These are phyloP conservation scores for Hydriomena furcata DNA, from an alignment of 2,888 invertebrate species.

Conservation along the genomic window DNA sequence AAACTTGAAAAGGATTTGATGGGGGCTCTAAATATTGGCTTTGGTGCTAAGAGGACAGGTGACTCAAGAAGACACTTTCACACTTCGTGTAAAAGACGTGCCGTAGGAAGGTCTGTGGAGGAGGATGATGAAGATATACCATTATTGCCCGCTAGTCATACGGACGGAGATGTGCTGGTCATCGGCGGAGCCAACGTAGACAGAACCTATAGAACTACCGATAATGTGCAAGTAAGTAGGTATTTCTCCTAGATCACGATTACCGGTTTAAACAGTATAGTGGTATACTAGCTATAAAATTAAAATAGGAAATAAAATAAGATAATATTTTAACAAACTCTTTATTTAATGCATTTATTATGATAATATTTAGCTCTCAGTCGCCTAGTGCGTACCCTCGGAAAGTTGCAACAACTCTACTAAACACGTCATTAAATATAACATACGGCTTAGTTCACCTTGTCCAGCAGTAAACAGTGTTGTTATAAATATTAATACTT, in stretches of 20 bases:
- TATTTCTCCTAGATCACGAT: conserved; percentile 30
- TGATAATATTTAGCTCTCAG: conserved; percentile 82
- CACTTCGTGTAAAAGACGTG: conserved; percentile 48
- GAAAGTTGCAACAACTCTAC: conserved; percentile 81
- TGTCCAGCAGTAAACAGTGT: conserved; percentile 29
- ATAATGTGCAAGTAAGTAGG: conserved; percentile 88
- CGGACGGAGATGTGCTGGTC: conserved; percentile 81
- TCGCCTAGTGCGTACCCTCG: conserved; percentile 84
- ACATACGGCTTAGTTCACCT: conserved; percentile 33
- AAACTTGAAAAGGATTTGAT: conserved; percentile 62
- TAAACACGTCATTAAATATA: conserved; percentile 48
- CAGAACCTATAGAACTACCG: conserved; percentile 85
- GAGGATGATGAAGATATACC: conserved; percentile 38
- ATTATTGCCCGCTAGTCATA: conserved; percentile 35
- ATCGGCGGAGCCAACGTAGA: conserved; percentile 92
- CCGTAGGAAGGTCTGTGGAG: conserved; percentile 5
- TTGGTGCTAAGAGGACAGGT: conserved; percentile 37
- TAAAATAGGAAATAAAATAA: conserved; percentile 45
- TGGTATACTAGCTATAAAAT: conserved; percentile 1
- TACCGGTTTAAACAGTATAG: not conserved
- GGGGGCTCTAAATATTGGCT: conserved; percentile 53
- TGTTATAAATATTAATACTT: not conserved
- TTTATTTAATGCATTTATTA: conserved; percentile 82
- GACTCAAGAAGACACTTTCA: conserved; percentile 56
- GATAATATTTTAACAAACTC: conserved; percentile 74